Evolutionary conservation across 2,797 vertebrate genomes (phyloP).

Genomic region (Amphiprion clarkii): DNA sequence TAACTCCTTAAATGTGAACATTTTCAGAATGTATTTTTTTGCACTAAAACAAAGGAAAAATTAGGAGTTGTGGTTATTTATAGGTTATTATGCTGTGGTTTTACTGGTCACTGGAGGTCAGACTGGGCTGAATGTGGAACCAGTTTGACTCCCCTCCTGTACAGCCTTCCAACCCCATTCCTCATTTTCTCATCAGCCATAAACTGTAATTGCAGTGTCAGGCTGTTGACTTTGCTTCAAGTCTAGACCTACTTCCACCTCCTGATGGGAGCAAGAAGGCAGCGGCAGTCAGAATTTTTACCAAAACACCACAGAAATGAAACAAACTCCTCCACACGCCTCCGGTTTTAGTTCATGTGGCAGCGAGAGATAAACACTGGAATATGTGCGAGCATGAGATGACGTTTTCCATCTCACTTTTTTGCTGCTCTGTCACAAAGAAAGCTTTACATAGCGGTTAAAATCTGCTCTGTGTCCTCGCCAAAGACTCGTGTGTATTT

Average conservation of each 20-base stretch:
- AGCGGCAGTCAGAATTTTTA: conserved; percentile 9
- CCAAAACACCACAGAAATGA: conserved; percentile 13
- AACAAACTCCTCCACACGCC: conserved; percentile 9
- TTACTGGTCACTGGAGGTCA: too few relatives aligned
- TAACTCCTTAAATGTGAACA: too few relatives aligned
- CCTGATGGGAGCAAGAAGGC: conserved; percentile 24
- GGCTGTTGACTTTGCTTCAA: conserved; percentile 64
- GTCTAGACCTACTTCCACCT: conserved; percentile 31
- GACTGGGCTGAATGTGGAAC: too few relatives aligned
- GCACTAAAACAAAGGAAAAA: too few relatives aligned
- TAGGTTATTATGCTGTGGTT: too few relatives aligned
- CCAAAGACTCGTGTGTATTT: conserved; percentile 31
- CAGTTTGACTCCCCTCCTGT: too few relatives aligned
- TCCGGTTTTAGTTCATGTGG: neutral
- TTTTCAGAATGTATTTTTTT: too few relatives aligned
- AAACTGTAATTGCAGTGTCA: conserved; percentile 76
- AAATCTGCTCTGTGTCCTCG: conserved; percentile 39
- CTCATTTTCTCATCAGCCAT: conserved; percentile 76
- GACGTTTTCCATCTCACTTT: conserved; percentile 33
- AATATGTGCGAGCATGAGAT: conserved; percentile 24
- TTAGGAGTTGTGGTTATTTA: too few relatives aligned
- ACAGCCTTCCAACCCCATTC: conserved; percentile 63
- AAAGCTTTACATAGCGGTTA: conserved; percentile 14
- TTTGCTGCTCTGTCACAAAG: conserved; percentile 6
- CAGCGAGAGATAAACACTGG: conserved; percentile 18